Percentiles rank a stretch among this genome's conserved stretches.
Evolutionary conservation across 2,797 vertebrate genomes (phyloP).

Genomic region (Vipera ursinii): DNA sequence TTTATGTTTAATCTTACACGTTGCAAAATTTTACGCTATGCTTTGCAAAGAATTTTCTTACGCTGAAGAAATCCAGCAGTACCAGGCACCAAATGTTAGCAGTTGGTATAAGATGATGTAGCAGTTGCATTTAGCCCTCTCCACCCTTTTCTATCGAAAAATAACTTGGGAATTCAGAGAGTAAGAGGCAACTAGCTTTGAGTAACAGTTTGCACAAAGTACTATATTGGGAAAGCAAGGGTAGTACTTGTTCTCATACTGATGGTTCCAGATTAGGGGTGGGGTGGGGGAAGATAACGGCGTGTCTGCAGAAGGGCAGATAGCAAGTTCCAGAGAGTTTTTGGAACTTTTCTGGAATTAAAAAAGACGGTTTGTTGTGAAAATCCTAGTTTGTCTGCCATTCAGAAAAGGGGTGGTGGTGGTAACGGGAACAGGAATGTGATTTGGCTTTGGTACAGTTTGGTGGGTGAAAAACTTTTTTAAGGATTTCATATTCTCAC

Average conservation of each 20-base stretch:
- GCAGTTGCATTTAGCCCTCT: background rate
- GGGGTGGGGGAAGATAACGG: background rate
- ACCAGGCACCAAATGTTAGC: background rate
- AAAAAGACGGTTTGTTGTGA: background rate
- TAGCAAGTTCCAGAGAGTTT: background rate
- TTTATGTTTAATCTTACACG: background rate
- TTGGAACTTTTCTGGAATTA: background rate
- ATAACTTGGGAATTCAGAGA: background rate
- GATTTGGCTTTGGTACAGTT: background rate
- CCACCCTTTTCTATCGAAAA: background rate
- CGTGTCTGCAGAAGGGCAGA: no score
- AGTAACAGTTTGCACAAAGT: background rate
- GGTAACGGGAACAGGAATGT: background rate
- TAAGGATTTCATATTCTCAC: background rate
- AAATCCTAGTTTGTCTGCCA: background rate
- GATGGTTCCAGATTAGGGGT: background rate
- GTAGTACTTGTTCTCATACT: background rate
- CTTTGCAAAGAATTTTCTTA: background rate
- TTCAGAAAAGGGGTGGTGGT: background rate
- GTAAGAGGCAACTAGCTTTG: background rate
- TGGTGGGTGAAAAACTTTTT: background rate
- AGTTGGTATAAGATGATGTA: no score
- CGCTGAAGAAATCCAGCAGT: background rate
- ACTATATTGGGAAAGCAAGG: background rate
- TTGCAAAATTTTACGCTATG: background rate